Base-by-base conservation (phyloP, 2,888 invertebrate genomes). In the Lycaena phlaeas region DNA sequence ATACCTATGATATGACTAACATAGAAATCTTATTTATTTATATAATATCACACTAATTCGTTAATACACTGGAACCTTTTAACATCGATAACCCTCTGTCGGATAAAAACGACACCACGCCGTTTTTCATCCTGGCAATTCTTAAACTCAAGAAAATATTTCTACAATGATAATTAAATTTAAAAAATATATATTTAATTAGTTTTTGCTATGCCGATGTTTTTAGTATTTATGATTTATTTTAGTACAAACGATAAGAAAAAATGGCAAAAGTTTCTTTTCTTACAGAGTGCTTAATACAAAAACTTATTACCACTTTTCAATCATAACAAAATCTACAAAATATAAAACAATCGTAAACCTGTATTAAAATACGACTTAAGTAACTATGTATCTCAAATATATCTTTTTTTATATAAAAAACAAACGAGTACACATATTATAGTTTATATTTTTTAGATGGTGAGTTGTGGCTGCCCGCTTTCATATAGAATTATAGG, bases 1-100 rank as follows among this genome's bases (percentile, higher is more conserved):
- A 47, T 7, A 45, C 41, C 54, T 64, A 66, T 68, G 68, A 69
- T 68, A 72, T 69, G 70, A 66, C 61, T 67, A 57, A 64, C 59
- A 54, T 56, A 48, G 49, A 52, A 54, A 41, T 51, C 46, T 44
- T 51, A 53, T 57, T 57, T 46, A 48, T 56, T 57, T 53, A 59
- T 52, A 53, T 50, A 59, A 58, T 68, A 70, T 68, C 67, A 68
- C 68, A 67, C 63, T 55, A 57, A 57, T 57, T 56, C 54, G 44
- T 52, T 43, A 44, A 44, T 40, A 36, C 15, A 38, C 28, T 38
- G 40, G 29, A 36, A 34, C 34, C 7, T 10, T 26, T 31, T 14
- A 27, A 25, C 18, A 40, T 14, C n/a, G n/a, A n/a, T n/a, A n/a
- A n/a, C n/a, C n/a, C n/a, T n/a, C n/a, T n/a, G n/a, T n/a, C n/a